Conservation (phyloP, 2,797 vertebrate species). For the Yasuhikotakia modesta region DNA sequence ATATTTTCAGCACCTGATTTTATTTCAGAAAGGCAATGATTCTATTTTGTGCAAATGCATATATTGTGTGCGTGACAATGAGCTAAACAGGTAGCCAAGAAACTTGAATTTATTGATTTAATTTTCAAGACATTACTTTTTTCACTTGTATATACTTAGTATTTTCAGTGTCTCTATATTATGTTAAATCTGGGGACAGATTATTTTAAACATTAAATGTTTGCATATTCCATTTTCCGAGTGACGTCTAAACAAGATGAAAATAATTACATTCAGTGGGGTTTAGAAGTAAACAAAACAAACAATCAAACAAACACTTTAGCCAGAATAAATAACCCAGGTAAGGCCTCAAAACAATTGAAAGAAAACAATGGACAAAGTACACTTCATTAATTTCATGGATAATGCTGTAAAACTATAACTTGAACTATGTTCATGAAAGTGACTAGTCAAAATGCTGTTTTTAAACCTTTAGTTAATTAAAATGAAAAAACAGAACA, state of each 20-base stretch:
- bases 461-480: not conserved
- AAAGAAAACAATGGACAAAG: conserved; percentile 26
- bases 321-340: conserved; percentile 20
- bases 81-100: not conserved
- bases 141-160: conserved; percentile 68
- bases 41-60: not conserved
- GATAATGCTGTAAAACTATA: not conserved
- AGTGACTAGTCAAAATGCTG: not conserved
- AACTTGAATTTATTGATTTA: conserved; percentile 39
- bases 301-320: conserved; percentile 15
- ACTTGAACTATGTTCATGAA: conserved; percentile 11
- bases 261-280: conserved; percentile 43
- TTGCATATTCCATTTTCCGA: conserved; percentile 87
- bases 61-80: not conserved
- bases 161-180: conserved; percentile 69
- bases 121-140: conserved; percentile 76
- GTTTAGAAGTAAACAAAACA: conserved; percentile 31
- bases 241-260: conserved; percentile 50
- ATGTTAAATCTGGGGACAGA: conserved; percentile 82
- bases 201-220: conserved; percentile 82
- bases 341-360: conserved; percentile 37
- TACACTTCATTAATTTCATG: conserved; percentile 26
- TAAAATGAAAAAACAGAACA: conserved; percentile 15
- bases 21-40: not conserved
- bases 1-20: not conserved